Evolutionary conservation across 2,113 vertebrate species (phyloP).

Genomic region (Acanthisitta chloris): DNA sequence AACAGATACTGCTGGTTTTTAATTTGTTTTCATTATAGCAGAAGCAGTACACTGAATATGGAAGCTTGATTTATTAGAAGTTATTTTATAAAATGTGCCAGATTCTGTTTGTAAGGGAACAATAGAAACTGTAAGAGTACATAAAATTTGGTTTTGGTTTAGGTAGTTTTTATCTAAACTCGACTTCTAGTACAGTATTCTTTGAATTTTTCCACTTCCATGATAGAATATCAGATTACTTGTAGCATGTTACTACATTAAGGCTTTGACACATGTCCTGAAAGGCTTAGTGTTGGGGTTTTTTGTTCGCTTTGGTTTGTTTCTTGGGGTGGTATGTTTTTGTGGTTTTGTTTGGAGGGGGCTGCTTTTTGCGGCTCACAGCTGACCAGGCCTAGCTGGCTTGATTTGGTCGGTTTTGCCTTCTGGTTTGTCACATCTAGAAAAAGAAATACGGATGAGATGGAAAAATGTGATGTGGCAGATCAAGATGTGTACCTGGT

Average conservation of each 20-base stretch:
- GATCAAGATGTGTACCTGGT: fast-evolving
- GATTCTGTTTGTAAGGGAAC: background rate
- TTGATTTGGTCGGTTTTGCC: background rate
- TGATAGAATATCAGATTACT: background rate
- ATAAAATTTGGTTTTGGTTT: background rate
- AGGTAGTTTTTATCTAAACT: background rate
- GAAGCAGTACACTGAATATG: background rate
- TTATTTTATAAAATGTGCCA: background rate
- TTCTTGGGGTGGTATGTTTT: background rate
- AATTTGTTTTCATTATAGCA: background rate
- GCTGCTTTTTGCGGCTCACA: background rate
- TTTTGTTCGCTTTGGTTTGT: background rate
- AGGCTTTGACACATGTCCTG: background rate
- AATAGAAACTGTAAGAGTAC: background rate
- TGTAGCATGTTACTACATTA: background rate
- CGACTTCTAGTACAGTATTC: background rate
- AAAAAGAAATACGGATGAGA: background rate
- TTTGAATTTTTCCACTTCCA: background rate
- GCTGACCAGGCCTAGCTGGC: background rate
- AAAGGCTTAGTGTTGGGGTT: background rate
- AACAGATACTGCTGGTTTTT: background rate
- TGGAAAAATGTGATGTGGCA: background rate
- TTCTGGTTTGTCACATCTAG: background rate
- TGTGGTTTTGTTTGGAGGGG: background rate
- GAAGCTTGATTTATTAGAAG: background rate